Evolutionary conservation across 2,113 vertebrate species (phyloP).

Genomic region (Vulpes lagopus): DNA sequence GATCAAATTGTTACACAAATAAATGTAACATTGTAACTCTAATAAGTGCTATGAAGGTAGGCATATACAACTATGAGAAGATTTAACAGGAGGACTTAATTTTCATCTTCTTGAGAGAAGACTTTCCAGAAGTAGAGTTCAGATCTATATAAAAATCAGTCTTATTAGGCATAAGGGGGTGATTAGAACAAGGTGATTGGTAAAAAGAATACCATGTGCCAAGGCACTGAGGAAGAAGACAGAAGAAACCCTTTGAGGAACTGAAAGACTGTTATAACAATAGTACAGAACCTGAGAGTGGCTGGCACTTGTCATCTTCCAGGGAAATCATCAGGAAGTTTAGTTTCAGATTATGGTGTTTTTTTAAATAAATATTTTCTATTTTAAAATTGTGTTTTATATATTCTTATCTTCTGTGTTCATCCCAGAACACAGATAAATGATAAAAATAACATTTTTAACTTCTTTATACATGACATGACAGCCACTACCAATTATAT

Average conservation of each 20-base stretch:
- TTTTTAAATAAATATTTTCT: neutral
- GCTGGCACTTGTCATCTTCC: neutral
- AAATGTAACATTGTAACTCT: conserved; percentile 17
- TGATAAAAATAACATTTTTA: neutral
- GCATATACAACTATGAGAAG: neutral
- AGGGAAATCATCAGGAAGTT: neutral
- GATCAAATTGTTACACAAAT: conserved; percentile 32
- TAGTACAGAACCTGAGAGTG: neutral
- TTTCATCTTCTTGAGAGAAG: conserved; percentile 8
- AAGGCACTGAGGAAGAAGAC: neutral
- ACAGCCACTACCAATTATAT: conserved; percentile 8
- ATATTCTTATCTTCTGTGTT: neutral
- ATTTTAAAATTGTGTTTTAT: conserved; percentile 25
- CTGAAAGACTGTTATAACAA: neutral
- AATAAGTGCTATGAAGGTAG: neutral
- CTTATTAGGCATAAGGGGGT: neutral
- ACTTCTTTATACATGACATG: neutral
- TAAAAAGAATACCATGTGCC: conserved; percentile 1
- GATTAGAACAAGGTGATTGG: neutral
- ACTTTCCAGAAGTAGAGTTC: neutral
- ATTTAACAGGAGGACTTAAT: neutral
- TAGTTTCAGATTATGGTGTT: neutral
- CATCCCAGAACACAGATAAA: neutral
- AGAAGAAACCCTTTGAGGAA: neutral
- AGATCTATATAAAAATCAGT: conserved; percentile 19